These are phyloP conservation scores for Microplitis mediator DNA, from an alignment of 1,140 invertebrate genomes.

Conservation along the genomic window DNA sequence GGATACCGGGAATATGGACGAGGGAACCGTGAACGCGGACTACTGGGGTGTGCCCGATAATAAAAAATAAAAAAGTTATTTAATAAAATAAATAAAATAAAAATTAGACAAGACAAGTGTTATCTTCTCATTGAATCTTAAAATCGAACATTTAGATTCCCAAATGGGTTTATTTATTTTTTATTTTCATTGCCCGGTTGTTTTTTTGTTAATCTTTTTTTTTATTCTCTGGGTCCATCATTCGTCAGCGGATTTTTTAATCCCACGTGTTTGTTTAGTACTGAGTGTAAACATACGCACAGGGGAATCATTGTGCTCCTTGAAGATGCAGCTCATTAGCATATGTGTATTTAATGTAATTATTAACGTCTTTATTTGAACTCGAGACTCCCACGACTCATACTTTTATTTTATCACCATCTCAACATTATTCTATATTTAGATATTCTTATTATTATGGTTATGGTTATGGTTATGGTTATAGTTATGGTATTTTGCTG, in stretches of 20 bases:
- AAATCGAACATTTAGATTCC: constrained; percentile 3
- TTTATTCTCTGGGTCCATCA: neutral
- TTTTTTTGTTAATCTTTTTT: neutral
- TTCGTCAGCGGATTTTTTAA: constrained; percentile 19
- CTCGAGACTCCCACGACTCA: neutral
- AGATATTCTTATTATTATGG: too few species aligned
- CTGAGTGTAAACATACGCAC: constrained; percentile 12
- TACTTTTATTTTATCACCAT: too few species aligned
- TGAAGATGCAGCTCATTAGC: constrained; percentile 18
- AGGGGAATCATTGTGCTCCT: constrained; percentile 11
- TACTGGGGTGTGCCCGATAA: constrained; percentile 27
- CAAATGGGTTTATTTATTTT: neutral
- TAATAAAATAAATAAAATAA: neutral
- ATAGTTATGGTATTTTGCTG: too few species aligned
- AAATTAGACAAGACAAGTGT: neutral
- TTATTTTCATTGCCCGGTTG: neutral
- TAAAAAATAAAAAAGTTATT: neutral
- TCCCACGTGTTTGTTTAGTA: constrained; percentile 5
- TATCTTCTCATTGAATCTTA: constrained; percentile 5
- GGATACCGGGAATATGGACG: neutral
- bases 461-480: too few species aligned
- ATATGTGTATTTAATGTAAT: constrained; percentile 27
- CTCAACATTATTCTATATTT: too few species aligned
- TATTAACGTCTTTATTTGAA: constrained; percentile 16
- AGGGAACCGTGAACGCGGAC: constrained; percentile 8